phyloP scores from a whole-genome alignment of 2,888 invertebrate species.

The Epinotia demarniana region DNA sequence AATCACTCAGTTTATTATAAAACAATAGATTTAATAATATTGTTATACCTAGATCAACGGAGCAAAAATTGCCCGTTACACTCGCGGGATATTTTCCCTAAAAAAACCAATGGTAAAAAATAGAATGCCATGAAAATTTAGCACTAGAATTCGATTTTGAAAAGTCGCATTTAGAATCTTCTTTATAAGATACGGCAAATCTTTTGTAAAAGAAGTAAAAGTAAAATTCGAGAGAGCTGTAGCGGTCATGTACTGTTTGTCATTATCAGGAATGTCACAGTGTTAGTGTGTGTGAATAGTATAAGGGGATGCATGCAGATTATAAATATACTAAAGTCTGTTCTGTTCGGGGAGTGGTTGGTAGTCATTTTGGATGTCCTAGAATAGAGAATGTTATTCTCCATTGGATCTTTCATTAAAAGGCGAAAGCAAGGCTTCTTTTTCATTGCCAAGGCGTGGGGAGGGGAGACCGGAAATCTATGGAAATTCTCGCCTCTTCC shows the following conservation, averaged over 20 bases:
- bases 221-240: conserved; percentile 43
- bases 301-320: conserved; percentile 61
- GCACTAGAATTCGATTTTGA: too few relatives aligned
- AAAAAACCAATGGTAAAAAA: too few relatives aligned
- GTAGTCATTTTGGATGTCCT: not conserved
- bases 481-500: not conserved
- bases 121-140: too few relatives aligned
- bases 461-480: not conserved
- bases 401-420: conserved; percentile 11
- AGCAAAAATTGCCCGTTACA: too few relatives aligned
- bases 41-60: too few relatives aligned
- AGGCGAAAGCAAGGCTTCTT: not conserved
- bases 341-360: not conserved
- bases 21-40: too few relatives aligned
- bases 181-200: too few relatives aligned
- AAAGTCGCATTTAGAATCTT: too few relatives aligned
- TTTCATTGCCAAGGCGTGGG: not conserved
- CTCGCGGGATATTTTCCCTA: too few relatives aligned
- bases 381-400: not conserved
- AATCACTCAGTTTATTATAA: too few relatives aligned
- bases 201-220: not conserved
- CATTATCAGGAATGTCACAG: conserved; percentile 73
- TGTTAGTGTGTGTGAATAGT: conserved; percentile 78
- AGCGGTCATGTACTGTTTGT: conserved; percentile 48
- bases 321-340: conserved; percentile 46